Conservation (phyloP, 2,888 invertebrate species). For the Romanomermis culicivorax region DNA sequence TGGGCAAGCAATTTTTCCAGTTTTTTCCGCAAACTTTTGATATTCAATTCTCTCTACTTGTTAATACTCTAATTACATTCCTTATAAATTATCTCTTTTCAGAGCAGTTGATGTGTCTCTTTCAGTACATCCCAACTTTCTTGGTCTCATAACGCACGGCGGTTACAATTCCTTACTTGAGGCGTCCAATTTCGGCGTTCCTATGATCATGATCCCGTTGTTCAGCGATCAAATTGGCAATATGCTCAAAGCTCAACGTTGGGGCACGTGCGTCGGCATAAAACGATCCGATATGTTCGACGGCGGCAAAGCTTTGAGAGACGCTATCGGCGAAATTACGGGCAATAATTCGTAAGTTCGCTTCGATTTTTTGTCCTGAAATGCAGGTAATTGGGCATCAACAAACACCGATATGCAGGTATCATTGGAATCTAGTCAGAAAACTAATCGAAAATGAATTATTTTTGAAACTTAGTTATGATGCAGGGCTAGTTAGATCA, state of each 20-base stretch:
- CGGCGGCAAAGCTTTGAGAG: not conserved
- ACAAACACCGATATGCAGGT: no score
- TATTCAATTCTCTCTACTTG: no score
- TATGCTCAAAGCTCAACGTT: constrained; percentile 11
- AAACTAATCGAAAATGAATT: no score
- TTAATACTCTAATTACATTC: no score
- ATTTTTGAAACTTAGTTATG: no score
- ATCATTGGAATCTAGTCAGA: no score
- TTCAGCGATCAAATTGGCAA: constrained; percentile 16
- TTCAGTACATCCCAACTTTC: constrained; percentile 15
- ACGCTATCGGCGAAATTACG: not conserved
- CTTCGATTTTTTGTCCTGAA: no score
- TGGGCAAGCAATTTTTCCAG: constrained; percentile 17
- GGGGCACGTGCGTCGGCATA: constrained; percentile 9
- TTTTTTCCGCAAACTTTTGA: not conserved
- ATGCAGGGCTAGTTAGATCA: no score
- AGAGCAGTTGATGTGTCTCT: no score
- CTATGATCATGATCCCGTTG: constrained; percentile 16
- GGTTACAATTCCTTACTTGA: constrained; percentile 23
- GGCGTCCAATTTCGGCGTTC: constrained; percentile 17
- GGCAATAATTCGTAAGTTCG: not conserved
- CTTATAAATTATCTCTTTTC: no score
- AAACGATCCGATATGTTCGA: not conserved
- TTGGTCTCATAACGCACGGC: constrained; percentile 20
- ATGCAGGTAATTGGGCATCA: no score